phyloP scores from a whole-genome alignment of 2,797 vertebrate genomes.

The Sebastes melanostomus region DNA sequence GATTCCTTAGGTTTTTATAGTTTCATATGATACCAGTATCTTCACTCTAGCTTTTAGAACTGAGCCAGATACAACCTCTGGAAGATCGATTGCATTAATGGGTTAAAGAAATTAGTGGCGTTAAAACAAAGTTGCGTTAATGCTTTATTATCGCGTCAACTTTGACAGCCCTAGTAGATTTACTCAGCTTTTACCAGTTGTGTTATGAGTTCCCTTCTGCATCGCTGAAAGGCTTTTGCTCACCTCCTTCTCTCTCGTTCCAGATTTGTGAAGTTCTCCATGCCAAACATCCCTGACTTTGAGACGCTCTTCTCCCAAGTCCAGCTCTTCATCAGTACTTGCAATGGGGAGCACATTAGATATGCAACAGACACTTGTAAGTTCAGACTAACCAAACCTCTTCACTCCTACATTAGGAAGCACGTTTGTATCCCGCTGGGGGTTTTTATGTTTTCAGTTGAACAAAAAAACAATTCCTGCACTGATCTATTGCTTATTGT shows the following conservation, averaged over 20 bases:
- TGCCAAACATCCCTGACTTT: slow-evolving; percentile 99
- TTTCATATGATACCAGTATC: too few relatives aligned
- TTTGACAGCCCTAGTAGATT: neutral
- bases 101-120: too few relatives aligned
- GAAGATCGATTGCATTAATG: too few relatives aligned
- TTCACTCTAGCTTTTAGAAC: too few relatives aligned
- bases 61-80: too few relatives aligned
- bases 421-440: neutral
- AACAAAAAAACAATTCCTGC: neutral
- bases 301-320: slow-evolving; percentile 99
- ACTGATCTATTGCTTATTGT: neutral
- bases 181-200: neutral
- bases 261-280: slow-evolving; percentile 99
- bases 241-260: neutral
- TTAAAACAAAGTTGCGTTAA: too few relatives aligned
- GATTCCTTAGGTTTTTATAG: too few relatives aligned
- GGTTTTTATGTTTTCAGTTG: neutral
- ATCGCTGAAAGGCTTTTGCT: neutral
- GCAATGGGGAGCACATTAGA: slow-evolving; percentile 98
- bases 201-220: neutral
- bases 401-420: neutral
- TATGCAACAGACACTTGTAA: slow-evolving; percentile 99
- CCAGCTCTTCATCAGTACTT: slow-evolving; percentile 99
- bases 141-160: too few relatives aligned
- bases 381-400: slow-evolving; percentile 51